A percentile compares a stretch with the other conserved stretches of the same genome.
Conservation (phyloP, 2,797 vertebrate species). For the Nyctibius grandis region DNA sequence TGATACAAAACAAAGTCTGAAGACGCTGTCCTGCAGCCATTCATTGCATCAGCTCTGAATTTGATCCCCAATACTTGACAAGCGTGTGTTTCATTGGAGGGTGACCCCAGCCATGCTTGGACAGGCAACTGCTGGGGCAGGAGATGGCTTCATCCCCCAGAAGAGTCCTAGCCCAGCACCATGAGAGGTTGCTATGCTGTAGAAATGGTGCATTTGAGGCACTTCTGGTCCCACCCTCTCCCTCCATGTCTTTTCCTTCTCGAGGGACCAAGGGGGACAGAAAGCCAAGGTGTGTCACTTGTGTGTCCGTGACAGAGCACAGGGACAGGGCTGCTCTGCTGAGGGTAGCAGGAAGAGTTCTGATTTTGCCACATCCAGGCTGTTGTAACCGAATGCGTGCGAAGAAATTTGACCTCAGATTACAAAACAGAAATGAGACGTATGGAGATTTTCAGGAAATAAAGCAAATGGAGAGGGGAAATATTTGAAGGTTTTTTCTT, state of each 20-base stretch:
- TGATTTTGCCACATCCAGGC: not conserved
- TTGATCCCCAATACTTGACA: not conserved
- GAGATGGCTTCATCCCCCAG: not conserved
- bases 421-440: not conserved
- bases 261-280: not conserved
- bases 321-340: not conserved
- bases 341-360: not conserved
- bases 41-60: not conserved
- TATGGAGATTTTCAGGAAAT: not conserved
- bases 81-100: not conserved
- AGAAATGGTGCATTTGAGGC: not conserved
- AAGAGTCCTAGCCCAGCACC: not conserved
- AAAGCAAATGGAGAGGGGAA: not conserved
- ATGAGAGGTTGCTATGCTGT: not conserved
- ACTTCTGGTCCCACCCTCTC: not conserved
- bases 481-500: not conserved
- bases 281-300: not conserved
- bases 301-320: not conserved
- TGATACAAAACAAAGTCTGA: not conserved
- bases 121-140: not conserved
- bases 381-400: not conserved
- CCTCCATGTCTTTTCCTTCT: not conserved
- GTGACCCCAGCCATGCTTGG: not conserved
- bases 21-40: not conserved
- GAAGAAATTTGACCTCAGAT: not conserved